phyloP scores from a whole-genome alignment of 2,888 invertebrate genomes.

The Serripes groenlandicus region DNA sequence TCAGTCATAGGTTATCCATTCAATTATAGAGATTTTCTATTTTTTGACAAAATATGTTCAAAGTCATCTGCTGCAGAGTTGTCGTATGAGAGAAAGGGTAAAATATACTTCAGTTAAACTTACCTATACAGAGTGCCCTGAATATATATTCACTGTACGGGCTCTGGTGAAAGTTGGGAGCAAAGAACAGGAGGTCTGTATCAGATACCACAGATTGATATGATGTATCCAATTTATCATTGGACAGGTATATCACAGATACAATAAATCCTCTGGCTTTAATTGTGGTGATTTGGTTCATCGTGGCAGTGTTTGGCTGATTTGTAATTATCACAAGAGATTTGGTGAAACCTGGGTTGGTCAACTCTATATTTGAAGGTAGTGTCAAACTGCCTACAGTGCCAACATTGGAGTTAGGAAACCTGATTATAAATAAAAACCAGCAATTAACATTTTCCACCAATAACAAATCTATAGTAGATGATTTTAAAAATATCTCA shows the following conservation, averaged over 20 bases:
- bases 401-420: neutral
- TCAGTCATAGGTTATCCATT: too few relatives aligned
- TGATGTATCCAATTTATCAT: slow-evolving; percentile 15
- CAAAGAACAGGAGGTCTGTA: slow-evolving; percentile 27
- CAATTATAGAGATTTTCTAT: too few relatives aligned
- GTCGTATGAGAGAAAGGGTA: too few relatives aligned
- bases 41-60: too few relatives aligned
- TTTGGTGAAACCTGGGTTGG: slow-evolving; percentile 23
- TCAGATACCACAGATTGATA: slow-evolving; percentile 30
- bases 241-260: slow-evolving; percentile 25
- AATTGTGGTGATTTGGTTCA: neutral
- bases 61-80: too few relatives aligned
- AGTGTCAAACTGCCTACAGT: too few relatives aligned
- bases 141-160: slow-evolving; percentile 36
- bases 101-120: neutral
- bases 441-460: too few relatives aligned
- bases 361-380: too few relatives aligned
- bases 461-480: too few relatives aligned
- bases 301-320: neutral
- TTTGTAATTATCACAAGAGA: slow-evolving; percentile 33
- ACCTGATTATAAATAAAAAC: too few relatives aligned
- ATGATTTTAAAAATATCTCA: too few relatives aligned
- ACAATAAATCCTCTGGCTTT: slow-evolving; percentile 25
- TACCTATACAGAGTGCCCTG: slow-evolving; percentile 39
- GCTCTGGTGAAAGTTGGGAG: slow-evolving; percentile 11